Base-by-base conservation (phyloP, 2,797 vertebrate genomes). In the Mus minutoides region DNA sequence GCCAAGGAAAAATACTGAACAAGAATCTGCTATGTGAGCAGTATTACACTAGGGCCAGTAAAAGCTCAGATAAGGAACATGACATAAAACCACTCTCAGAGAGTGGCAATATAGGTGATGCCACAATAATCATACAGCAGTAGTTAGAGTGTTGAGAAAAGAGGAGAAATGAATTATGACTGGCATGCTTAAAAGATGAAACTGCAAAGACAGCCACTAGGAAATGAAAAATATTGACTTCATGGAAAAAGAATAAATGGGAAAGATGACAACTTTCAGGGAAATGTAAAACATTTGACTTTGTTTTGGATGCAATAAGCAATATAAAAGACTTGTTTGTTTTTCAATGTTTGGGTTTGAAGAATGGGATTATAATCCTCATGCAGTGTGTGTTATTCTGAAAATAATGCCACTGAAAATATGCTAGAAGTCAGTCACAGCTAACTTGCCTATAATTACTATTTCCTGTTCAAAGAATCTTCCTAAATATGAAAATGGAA, bases 401-500 rank as follows among this genome's bases (percentile, higher is more conserved):
- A 96, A 96, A 94, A 88, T 88, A 90, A 91, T 43, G 24, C 46
- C 88, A 26, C 88, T 94, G 83, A 97, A 97, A 97, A 94, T 95
- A 93, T 37, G 56, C 78, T 91, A 52, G 56, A 95, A 95, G 78
- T 64, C 46, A 94, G 52, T 93, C 88, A 90, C 37, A 93, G 71
- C 71, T 91, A 97, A 95, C 85, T 88, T 94, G 78, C 88, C 92
- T 88, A 93, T 93, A 95, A 91, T 52, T 93, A 88, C 58, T 77
- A 84, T 84, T 96, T 92, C 88, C 82, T 94, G 58, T 83, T 95
- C 78, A 94, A 96, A 97, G 85, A 79, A 31, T 73, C 79, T 94
- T 96, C 94, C 77, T 58, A 97, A 88, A 95, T 80, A 96, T 77
- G 58, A 94, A 96, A 95, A 96, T 24, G 84, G 88, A 95, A 92